These are phyloP conservation scores for Zootoca vivipara DNA, from an alignment of 2,113 vertebrate genomes.

Conservation along the genomic window DNA sequence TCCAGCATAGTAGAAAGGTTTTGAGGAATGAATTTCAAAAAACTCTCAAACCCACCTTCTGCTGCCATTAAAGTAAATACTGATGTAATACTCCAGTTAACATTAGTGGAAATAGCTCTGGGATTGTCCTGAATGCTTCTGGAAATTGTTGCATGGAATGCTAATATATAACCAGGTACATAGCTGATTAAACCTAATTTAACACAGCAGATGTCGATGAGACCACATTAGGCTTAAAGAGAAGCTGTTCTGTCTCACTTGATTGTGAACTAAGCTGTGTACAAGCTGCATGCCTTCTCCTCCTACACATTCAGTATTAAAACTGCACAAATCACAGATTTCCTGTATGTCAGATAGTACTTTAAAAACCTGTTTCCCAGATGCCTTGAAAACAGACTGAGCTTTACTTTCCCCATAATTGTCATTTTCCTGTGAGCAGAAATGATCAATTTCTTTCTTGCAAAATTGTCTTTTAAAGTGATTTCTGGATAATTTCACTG, in stretches of 20 bases:
- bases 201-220: background rate
- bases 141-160: background rate
- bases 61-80: too few species aligned
- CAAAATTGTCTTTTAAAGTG: background rate
- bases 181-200: background rate
- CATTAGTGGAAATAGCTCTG: background rate
- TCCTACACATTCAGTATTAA: background rate
- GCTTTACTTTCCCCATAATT: background rate
- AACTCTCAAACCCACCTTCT: too few species aligned
- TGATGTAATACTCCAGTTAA: background rate
- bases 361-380: background rate
- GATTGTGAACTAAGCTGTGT: background rate
- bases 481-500: constrained; percentile 25
- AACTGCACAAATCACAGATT: background rate
- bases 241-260: background rate
- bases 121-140: background rate
- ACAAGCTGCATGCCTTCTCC: background rate
- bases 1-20: too few species aligned
- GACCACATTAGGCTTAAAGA: background rate
- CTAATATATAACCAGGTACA: background rate
- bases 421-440: background rate
- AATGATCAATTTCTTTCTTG: constrained; percentile 34
- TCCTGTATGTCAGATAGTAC: background rate
- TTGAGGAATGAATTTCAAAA: too few species aligned
- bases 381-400: background rate